A percentile compares a stretch with the other conserved stretches of the same genome.
Evolutionary conservation across 2,113 vertebrate genomes (phyloP).

Genomic region (Hirundichthys speculiger): DNA sequence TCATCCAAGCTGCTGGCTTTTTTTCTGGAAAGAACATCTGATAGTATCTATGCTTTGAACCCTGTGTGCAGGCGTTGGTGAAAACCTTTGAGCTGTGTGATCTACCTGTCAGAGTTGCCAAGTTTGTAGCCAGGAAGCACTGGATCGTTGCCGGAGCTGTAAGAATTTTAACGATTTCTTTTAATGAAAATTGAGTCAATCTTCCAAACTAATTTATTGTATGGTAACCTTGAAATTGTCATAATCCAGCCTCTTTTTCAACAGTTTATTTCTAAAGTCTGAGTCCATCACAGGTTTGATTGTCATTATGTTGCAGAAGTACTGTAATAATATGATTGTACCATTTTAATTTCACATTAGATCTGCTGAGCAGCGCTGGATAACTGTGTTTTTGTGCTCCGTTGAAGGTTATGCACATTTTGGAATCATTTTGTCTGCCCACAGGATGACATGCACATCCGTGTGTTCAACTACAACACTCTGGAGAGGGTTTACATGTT

Average conservation of each 20-base stretch:
- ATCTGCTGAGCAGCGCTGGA: neutral
- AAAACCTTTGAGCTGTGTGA: slow-evolving; percentile 99
- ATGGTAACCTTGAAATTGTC: no score
- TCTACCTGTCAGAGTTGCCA: slow-evolving; percentile 96
- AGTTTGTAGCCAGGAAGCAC: slow-evolving; percentile 98
- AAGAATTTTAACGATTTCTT: slow-evolving; percentile 65
- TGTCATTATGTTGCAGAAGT: no score
- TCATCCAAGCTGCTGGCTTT: no score
- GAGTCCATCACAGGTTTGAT: no score
- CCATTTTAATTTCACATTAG: neutral
- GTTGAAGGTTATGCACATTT: neutral
- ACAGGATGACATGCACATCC: slow-evolving; percentile 99
- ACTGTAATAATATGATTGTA: no score
- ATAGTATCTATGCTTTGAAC: neutral
- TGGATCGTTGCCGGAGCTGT: slow-evolving; percentile 99
- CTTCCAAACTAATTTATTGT: no score
- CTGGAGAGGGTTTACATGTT: slow-evolving; percentile 98
- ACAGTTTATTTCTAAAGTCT: neutral
- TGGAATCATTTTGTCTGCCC: neutral
- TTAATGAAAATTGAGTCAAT: neutral
- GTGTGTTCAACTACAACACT: slow-evolving; percentile 98
- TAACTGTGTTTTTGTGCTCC: neutral
- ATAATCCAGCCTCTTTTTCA: neutral
- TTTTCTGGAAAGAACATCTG: no score
- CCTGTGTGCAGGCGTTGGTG: slow-evolving; percentile 85